phyloP scores from a whole-genome alignment of 2,888 invertebrate species.

The Andricus quercusramuli region DNA sequence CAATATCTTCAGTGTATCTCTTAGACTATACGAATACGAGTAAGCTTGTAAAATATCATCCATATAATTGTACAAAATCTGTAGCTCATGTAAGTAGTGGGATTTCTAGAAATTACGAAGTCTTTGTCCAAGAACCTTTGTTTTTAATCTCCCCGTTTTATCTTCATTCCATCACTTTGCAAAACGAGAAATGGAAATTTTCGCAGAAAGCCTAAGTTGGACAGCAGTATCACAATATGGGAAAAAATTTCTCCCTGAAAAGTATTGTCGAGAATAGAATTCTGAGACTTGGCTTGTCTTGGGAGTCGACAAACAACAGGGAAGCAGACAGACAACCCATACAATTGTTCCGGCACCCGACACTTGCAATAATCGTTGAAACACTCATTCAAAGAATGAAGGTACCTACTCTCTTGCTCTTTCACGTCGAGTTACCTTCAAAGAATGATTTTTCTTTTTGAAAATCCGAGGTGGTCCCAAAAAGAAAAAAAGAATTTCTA shows the following conservation, averaged over 20 bases:
- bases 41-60: neutral
- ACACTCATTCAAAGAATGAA: neutral
- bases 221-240: neutral
- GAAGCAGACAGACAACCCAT: constrained; percentile 13
- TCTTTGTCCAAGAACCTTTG: neutral
- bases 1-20: too few species aligned
- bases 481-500: neutral
- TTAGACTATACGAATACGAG: too few species aligned
- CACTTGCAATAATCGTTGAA: neutral
- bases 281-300: constrained; percentile 1
- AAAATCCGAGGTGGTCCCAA: neutral
- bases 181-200: neutral
- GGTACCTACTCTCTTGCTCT: neutral
- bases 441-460: neutral
- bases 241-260: neutral
- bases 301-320: neutral
- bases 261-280: neutral
- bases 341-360: neutral
- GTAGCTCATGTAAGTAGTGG: neutral
- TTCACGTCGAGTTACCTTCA: neutral
- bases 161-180: neutral
- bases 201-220: neutral
- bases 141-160: neutral
- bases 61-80: neutral
- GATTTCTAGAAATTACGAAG: neutral